These are phyloP conservation scores for Microhierax caerulescens DNA, from an alignment of 2,797 vertebrate genomes.

Conservation along the genomic window DNA sequence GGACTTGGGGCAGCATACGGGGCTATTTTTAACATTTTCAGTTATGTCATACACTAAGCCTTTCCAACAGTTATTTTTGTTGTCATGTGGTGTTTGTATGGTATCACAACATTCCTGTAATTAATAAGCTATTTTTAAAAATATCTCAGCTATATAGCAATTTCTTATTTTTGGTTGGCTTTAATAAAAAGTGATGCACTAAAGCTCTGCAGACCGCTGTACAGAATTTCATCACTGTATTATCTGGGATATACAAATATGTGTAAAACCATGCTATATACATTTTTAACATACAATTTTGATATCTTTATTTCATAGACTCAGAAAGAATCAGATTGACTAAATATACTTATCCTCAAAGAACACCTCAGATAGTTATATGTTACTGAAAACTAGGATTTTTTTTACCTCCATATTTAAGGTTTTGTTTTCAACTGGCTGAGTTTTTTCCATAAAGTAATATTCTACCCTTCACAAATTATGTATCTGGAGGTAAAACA, in stretches of 20 bases:
- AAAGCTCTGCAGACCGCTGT: background rate
- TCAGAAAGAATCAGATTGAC: background rate
- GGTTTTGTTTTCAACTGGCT: background rate
- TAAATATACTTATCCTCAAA: background rate
- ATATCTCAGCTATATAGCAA: background rate
- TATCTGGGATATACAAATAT: background rate
- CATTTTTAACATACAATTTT: background rate
- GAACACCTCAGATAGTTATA: background rate
- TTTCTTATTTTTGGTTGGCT: background rate
- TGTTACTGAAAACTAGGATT: background rate
- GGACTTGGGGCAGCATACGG: background rate
- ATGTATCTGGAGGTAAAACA: background rate
- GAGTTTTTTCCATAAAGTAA: background rate
- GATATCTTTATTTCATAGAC: background rate
- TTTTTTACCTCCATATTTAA: background rate
- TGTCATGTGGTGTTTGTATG: background rate
- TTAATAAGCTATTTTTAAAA: background rate
- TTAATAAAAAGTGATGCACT: background rate
- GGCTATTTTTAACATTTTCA: background rate
- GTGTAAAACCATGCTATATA: background rate
- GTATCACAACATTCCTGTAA: background rate
- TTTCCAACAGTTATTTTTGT: background rate
- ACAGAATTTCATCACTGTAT: background rate
- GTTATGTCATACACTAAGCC: background rate
- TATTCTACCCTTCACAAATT: background rate